These are phyloP conservation scores for Agapostemon virescens DNA, from an alignment of 2,888 invertebrate genomes.

Conservation along the genomic window DNA sequence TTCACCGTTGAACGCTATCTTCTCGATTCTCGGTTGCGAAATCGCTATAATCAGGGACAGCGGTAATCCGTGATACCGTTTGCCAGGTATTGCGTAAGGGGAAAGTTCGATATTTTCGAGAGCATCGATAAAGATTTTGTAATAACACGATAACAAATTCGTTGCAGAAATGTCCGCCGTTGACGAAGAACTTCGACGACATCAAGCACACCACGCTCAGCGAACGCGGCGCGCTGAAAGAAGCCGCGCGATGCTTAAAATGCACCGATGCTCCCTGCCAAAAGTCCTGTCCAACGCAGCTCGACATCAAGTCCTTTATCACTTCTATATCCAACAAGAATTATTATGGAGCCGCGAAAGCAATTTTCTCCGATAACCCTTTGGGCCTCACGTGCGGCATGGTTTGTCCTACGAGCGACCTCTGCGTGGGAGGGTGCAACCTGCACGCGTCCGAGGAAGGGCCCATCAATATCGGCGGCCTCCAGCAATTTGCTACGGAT, in stretches of 20 bases:
- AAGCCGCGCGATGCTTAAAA: conserved; percentile 93
- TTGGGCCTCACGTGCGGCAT: conserved; percentile 97
- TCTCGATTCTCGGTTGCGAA: background rate
- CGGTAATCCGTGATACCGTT: background rate
- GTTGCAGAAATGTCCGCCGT: conserved; percentile 82
- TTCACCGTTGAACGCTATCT: background rate
- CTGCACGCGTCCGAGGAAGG: conserved; percentile 97
- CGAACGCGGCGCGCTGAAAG: conserved; percentile 95
- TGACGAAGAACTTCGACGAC: conserved; percentile 96
- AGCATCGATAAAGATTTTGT: background rate
- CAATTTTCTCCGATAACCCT: conserved; percentile 98
- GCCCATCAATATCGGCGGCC: conserved; percentile 98
- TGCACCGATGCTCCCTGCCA: conserved; percentile 99
- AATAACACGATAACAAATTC: background rate
- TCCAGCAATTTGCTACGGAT: conserved; percentile 98
- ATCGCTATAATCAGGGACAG: background rate
- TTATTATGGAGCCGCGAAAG: conserved; percentile 98
- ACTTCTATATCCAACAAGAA: conserved; percentile 98
- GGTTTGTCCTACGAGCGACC: conserved; percentile 99
- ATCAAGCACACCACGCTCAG: conserved; percentile 98
- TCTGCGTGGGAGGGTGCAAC: conserved; percentile 99
- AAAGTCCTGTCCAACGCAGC: conserved; percentile 98
- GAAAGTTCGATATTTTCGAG: background rate
- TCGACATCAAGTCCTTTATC: conserved; percentile 98
- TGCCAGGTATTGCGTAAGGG: background rate